phyloP scores from a whole-genome alignment of 2,888 invertebrate genomes.

The Trissolcus brochymenae region DNA sequence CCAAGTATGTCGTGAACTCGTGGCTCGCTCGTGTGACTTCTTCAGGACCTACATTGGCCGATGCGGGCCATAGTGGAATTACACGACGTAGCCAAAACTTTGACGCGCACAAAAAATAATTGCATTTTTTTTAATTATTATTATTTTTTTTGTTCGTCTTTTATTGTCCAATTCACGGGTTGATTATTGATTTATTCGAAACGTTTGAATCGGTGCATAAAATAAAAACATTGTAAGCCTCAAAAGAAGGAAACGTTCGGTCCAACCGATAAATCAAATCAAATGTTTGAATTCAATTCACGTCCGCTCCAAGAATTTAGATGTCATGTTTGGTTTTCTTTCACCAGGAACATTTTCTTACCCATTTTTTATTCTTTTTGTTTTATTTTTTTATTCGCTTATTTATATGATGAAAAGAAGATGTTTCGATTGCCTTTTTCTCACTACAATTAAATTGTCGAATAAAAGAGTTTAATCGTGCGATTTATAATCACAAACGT shows the following conservation, averaged over 20 bases:
- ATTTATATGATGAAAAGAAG: no score
- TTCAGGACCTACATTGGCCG: constrained; percentile 53
- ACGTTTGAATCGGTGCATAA: constrained; percentile 3
- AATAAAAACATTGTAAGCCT: constrained; percentile 25
- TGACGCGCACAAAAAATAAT: background rate
- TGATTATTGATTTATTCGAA: constrained; percentile 36
- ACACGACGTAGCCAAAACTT: background rate
- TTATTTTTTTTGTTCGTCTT: background rate
- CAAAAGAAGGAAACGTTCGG: constrained; percentile 22
- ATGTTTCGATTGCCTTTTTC: no score
- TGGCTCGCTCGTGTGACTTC: constrained; percentile 50
- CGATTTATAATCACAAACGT: no score
- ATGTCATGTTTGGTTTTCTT: no score
- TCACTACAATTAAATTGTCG: no score
- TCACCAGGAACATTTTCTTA: no score
- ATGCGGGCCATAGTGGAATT: constrained; percentile 32
- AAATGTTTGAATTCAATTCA: constrained; percentile 3
- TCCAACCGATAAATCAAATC: constrained; percentile 28
- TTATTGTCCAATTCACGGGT: background rate
- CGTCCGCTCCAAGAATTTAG: no score
- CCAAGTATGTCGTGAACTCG: constrained; percentile 58
- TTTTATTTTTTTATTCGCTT: no score
- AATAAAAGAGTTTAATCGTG: no score
- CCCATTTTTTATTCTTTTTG: no score
- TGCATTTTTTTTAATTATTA: background rate